Evolutionary conservation across 1,140 invertebrate genomes (phyloP), one percentile per base, ranked within the genome.

Genomic region (Drosophila setifemur): DNA sequence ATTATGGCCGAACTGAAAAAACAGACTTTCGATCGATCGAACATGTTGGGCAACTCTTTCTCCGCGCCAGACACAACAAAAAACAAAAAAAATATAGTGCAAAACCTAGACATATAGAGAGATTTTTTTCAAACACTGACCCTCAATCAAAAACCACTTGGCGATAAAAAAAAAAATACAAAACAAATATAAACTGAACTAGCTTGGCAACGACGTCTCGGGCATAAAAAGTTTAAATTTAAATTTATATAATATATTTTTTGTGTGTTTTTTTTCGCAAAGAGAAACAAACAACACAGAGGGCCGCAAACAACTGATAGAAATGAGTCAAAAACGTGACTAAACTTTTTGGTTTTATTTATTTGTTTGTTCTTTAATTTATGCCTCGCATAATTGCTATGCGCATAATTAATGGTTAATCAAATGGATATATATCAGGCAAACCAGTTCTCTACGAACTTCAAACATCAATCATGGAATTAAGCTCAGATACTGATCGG

Each of bases 291-390:
- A 26, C 19, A 21, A 44, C 8, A 40, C 8, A 31, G 8, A 48
- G 31, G 5, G 14, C n/a, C n/a, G n/a, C n/a, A n/a, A n/a, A 50
- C 29, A 6, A 2, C 31, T 28, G n/a, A 71, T 52, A 39, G 52
- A 70, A 52, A 67, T 78, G 60, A 83, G 79, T 74, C 74, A 79
- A 86, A 85, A 85, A 85, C 79, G 79, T 85, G 79, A 85, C 79
- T 73, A 67, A 43, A 48, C 39, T 54, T 69, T n/a, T 68, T 61
- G 19, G 37, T 54, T 37, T 28, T 35, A 45, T 53, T 52, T 75
- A 19, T 73, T 47, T 73, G 45, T 73, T 63, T 79, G 58, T 58
- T 73, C 29, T 45, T 53, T 31, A 78, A 77, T 76, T 82, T 75
- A 72, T 81, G 61, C 33, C 33, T 14, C 55, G 43, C 28, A 43